Evolutionary conservation across 2,113 vertebrate species (phyloP).

Genomic region (Crotalus helleri): DNA sequence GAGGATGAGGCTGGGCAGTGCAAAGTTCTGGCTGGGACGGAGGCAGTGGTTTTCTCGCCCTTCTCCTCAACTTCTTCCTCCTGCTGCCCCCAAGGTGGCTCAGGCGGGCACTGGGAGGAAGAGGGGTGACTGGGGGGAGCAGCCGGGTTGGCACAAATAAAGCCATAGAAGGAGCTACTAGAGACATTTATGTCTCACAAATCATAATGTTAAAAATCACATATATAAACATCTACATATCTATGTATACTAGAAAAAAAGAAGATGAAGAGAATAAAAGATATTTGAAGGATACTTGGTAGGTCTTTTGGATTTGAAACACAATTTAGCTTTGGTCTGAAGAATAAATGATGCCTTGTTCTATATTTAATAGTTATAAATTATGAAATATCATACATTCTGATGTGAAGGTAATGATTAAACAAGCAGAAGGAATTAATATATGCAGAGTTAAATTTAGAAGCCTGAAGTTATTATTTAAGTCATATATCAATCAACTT

Average conservation of each 20-base stretch:
- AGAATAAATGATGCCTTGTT: conserved; percentile 17
- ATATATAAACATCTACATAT: background rate
- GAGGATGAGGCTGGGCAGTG: too few species aligned
- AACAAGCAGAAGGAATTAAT: background rate
- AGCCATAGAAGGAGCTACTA: background rate
- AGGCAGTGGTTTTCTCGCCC: too few species aligned
- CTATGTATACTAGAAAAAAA: background rate
- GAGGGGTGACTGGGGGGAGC: too few species aligned
- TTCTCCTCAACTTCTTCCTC: too few species aligned
- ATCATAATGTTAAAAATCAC: background rate
- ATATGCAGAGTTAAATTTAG: background rate
- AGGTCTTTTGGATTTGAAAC: background rate
- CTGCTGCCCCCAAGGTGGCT: too few species aligned
- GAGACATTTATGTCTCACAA: background rate
- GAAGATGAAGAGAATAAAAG: background rate
- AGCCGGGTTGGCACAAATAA: background rate
- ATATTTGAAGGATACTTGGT: background rate
- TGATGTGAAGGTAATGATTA: conserved; percentile 22
- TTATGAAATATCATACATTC: conserved; percentile 28
- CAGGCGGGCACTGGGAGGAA: too few species aligned
- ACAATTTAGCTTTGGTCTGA: background rate
- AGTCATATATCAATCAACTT: background rate
- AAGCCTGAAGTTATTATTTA: background rate
- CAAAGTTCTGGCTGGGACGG: too few species aligned
- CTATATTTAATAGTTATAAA: conserved; percentile 20